Evolutionary conservation across 1,140 invertebrate species (phyloP).

Genomic region (Mamestra configurata): DNA sequence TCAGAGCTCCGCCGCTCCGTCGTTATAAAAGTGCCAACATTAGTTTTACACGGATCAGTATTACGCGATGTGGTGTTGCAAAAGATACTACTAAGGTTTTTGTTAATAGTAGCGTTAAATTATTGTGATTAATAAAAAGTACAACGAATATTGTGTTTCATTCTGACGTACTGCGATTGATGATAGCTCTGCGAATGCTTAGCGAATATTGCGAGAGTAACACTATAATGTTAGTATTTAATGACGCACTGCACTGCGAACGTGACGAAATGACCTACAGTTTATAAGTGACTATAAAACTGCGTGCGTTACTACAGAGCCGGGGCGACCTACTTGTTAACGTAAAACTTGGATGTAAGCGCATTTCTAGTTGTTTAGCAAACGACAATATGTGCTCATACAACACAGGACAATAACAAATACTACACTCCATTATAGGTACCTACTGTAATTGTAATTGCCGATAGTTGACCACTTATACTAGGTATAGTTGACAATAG

Average conservation of each 20-base stretch:
- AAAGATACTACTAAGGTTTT: conserved; percentile 40
- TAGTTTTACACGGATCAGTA: conserved; percentile 70
- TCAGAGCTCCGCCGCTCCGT: conserved; percentile 5
- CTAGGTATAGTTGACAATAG: not conserved
- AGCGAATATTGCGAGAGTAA: not conserved
- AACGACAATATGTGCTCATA: not conserved
- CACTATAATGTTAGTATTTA: conserved; percentile 18
- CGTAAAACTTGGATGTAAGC: conserved; percentile 2
- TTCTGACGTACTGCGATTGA: conserved; percentile 1
- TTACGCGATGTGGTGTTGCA: conserved; percentile 60
- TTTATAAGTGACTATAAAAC: conserved; percentile 39
- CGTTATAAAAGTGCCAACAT: conserved; percentile 72
- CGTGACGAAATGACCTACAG: conserved; percentile 32
- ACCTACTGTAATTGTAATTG: not conserved
- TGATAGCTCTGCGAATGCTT: conserved; percentile 23
- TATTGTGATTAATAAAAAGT: conserved; percentile 56
- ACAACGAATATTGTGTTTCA: conserved; percentile 47
- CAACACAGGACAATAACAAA: not conserved
- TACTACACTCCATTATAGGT: not conserved
- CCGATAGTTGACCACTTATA: not conserved
- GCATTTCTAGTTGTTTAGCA: conserved; percentile 5
- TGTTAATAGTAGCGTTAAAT: conserved; percentile 51
- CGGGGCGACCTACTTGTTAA: conserved; percentile 39
- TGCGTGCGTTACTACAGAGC: conserved; percentile 8
- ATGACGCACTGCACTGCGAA: conserved; percentile 43